Evolutionary conservation across 2,888 invertebrate genomes (phyloP).

Genomic region (Lysandra bellargus): DNA sequence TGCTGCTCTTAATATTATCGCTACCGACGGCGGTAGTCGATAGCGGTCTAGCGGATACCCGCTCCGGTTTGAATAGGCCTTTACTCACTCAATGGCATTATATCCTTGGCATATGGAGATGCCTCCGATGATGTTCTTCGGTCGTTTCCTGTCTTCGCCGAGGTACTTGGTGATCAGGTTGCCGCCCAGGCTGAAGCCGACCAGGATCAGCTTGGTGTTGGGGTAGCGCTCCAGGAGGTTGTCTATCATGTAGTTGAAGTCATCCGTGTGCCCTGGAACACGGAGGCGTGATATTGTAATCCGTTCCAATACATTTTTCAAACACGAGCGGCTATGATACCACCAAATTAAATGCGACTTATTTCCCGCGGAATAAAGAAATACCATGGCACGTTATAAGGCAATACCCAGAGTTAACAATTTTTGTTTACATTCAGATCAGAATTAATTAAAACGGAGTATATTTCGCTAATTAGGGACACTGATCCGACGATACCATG

Average conservation of each 20-base stretch:
- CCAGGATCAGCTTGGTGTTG: slow-evolving; percentile 87
- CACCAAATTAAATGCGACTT: too few species aligned
- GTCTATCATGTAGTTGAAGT: slow-evolving; percentile 91
- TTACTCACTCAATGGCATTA: slow-evolving; percentile 91
- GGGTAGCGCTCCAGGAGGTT: slow-evolving; percentile 87
- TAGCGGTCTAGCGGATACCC: too few species aligned
- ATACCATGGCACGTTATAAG: neutral
- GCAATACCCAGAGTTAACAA: too few species aligned
- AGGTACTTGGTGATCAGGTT: slow-evolving; percentile 96
- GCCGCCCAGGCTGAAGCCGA: slow-evolving; percentile 96
- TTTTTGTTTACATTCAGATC: too few species aligned
- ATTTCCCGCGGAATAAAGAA: neutral
- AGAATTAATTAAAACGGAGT: neutral
- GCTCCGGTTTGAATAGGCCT: too few species aligned
- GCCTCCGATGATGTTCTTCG: slow-evolving; percentile 89
- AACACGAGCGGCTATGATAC: too few species aligned
- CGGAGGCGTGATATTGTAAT: neutral
- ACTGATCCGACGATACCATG: neutral
- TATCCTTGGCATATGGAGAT: slow-evolving; percentile 97
- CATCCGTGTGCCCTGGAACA: slow-evolving; percentile 90
- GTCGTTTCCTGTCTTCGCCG: slow-evolving; percentile 86
- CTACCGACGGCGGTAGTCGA: too few species aligned
- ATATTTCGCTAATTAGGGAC: neutral
- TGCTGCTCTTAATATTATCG: too few species aligned
- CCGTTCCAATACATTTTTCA: neutral